Conservation (phyloP, 2,888 invertebrate species). For the Acronicta alni region DNA sequence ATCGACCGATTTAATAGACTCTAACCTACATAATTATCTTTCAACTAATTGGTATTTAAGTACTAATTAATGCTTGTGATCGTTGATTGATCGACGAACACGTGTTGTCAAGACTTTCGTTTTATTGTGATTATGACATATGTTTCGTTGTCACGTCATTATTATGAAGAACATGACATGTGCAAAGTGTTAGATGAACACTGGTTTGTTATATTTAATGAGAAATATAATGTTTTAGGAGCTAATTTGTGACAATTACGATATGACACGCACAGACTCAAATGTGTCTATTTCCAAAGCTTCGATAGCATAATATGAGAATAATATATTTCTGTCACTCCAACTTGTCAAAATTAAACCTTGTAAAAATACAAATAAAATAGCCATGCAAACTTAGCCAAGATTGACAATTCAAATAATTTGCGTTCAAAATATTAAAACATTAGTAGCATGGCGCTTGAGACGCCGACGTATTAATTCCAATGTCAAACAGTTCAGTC, state of each 20-base stretch:
- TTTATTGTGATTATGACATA: constrained; percentile 57
- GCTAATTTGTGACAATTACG: not conserved
- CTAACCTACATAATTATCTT: constrained; percentile 72
- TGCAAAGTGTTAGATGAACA: not conserved
- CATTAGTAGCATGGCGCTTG: constrained; percentile 63
- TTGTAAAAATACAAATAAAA: constrained; percentile 49
- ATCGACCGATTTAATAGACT: constrained; percentile 67
- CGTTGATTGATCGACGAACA: constrained; percentile 73
- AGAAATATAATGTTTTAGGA: not conserved
- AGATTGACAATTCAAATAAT: constrained; percentile 36
- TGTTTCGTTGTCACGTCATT: constrained; percentile 49
- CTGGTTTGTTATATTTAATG: not conserved
- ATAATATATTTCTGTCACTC: not conserved
- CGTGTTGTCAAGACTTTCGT: constrained; percentile 64
- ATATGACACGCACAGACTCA: no score
- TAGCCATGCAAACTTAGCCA: constrained; percentile 17
- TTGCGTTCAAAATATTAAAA: constrained; percentile 58
- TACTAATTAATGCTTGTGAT: constrained; percentile 73
- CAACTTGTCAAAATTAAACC: constrained; percentile 53
- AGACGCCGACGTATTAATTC: constrained; percentile 80
- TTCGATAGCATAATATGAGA: no score
- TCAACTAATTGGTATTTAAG: constrained; percentile 75
- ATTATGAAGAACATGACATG: constrained; percentile 23
- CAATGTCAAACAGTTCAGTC: constrained; percentile 75
- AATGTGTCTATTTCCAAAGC: no score